Conservation (phyloP, 2,113 vertebrate genomes). For the Pionites leucogaster region DNA sequence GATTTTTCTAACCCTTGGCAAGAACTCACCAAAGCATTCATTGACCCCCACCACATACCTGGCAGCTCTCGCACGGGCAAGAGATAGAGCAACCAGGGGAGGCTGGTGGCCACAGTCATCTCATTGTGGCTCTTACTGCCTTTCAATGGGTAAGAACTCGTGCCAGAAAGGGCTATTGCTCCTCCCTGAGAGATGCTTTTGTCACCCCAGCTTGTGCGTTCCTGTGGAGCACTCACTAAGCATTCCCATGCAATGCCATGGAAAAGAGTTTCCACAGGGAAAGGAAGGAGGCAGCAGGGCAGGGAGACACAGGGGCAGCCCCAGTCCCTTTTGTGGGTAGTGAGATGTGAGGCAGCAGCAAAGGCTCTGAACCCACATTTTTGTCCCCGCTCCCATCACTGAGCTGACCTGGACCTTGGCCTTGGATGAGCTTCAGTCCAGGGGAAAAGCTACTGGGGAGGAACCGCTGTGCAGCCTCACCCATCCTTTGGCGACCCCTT, state of each 20-base stretch:
- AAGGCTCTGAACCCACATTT: background rate
- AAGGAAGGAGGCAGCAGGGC: background rate
- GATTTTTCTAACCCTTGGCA: background rate
- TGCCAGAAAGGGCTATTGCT: background rate
- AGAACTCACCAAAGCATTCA: background rate
- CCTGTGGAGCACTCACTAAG: accelerated
- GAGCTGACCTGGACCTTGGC: background rate
- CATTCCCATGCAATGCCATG: background rate
- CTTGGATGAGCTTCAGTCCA: background rate
- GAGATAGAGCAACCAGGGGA: background rate
- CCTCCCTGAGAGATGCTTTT: background rate
- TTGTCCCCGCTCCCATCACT: background rate
- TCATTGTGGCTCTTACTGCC: background rate
- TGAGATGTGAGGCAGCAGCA: background rate
- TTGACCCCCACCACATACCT: background rate
- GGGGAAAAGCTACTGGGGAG: background rate
- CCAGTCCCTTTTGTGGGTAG: background rate
- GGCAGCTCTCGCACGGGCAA: background rate
- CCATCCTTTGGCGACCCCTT: background rate
- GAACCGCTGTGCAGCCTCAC: background rate
- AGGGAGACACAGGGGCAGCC: background rate
- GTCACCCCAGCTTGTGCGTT: background rate
- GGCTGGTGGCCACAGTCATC: background rate
- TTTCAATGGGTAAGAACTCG: background rate
- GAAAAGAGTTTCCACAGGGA: background rate